These are phyloP conservation scores for Drosophila dunni DNA, from an alignment of 1,140 invertebrate species.

Conservation along the genomic window DNA sequence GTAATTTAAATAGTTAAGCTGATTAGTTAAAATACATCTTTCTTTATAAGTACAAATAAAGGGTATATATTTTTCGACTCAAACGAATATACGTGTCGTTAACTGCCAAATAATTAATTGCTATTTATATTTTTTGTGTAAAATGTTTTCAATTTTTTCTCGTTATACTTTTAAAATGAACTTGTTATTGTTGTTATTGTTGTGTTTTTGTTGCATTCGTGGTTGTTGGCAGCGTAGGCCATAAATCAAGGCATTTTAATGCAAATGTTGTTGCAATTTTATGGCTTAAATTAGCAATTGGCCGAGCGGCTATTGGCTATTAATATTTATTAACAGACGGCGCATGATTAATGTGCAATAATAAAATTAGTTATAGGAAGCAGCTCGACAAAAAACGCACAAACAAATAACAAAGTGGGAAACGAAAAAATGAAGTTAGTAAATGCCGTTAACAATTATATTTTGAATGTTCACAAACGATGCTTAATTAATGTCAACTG, in stretches of 20 bases:
- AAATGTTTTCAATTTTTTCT: constrained; percentile 20
- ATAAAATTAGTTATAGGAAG: constrained; percentile 72
- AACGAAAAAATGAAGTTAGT: neutral
- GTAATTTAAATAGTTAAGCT: neutral
- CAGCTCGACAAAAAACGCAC: neutral
- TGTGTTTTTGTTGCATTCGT: constrained; percentile 25
- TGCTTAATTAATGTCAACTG: constrained; percentile 76
- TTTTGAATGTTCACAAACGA: constrained; percentile 61
- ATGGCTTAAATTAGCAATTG: constrained; percentile 75
- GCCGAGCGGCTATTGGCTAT: constrained; percentile 53
- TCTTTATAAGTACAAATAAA: neutral
- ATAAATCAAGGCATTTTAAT: constrained; percentile 76
- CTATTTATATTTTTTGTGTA: constrained; percentile 53
- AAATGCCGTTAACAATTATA: constrained; percentile 49
- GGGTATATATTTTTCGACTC: constrained; percentile 14
- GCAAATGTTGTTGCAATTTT: constrained; percentile 75
- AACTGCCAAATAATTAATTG: constrained; percentile 77
- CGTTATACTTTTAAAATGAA: constrained; percentile 52
- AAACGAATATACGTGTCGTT: constrained; percentile 5
- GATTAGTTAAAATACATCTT: neutral
- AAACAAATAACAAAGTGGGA: constrained; percentile 3
- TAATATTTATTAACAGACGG: constrained; percentile 81
- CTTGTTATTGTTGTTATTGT: constrained; percentile 49
- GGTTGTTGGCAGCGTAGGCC: constrained; percentile 23
- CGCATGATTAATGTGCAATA: constrained; percentile 74